Conservation (phyloP, 1,140 invertebrate species). For the Lucilia sericata region DNA sequence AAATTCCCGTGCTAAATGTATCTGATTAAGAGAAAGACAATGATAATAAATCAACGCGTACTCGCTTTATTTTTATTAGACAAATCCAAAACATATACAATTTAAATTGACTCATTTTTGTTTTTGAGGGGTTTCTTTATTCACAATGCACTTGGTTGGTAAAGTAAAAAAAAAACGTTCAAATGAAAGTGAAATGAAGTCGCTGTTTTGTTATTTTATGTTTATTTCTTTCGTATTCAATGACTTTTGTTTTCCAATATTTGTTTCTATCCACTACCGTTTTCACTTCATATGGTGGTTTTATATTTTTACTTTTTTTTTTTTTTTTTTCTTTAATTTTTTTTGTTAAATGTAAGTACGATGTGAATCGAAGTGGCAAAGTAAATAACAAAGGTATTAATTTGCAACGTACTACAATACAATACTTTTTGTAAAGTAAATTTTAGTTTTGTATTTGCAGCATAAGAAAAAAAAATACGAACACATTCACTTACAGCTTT, state of each 20-base stretch:
- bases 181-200: slow-evolving; percentile 23
- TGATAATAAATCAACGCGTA: too few relatives aligned
- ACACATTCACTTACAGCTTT: not conserved
- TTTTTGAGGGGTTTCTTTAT: not conserved
- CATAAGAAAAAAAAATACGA: not conserved
- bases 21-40: too few relatives aligned
- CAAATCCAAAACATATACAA: too few relatives aligned
- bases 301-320: too few relatives aligned
- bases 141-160: not conserved
- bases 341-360: too few relatives aligned
- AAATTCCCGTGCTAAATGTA: not conserved
- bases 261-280: not conserved
- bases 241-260: not conserved
- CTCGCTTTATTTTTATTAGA: too few relatives aligned
- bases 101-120: not conserved
- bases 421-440: too few relatives aligned
- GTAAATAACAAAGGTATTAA: too few relatives aligned
- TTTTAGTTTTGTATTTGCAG: not conserved
- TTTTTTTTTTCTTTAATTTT: too few relatives aligned
- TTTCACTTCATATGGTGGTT: not conserved
- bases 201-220: not conserved
- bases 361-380: too few relatives aligned
- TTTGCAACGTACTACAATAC: too few relatives aligned
- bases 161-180: not conserved
- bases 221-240: not conserved